Base-by-base conservation (phyloP, 2,888 invertebrate genomes). In the Cephus spinipes region DNA sequence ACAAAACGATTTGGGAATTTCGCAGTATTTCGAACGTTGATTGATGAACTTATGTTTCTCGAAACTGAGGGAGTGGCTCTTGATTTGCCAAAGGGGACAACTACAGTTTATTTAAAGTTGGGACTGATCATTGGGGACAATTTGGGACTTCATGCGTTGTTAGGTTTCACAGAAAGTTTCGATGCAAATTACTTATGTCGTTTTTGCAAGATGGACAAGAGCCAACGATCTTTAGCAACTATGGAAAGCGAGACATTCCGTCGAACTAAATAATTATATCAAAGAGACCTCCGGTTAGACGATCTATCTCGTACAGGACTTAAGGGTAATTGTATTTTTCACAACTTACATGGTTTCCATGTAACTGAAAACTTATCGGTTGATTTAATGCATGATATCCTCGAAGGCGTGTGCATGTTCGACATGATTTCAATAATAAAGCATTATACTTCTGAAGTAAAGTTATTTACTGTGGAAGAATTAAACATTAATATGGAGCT, bases 151-250 rank as follows among this genome's bases (percentile, higher is more conserved):
- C 77, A 81, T 78, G 78, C 76, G 6, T 79, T 83, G 12, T 73
- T 81, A 9, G 82, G 83, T 30, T 82, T 83, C 75, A 68, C 40
- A 3, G 82, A 83, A 77, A 75, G 76, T 71, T 83, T 82, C 12
- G 68, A 71, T 69, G 79, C 80, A 11, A 74, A 80, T 34, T 80
- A 76, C 32, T 68, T 78, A 15, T 83, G 82, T 68, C 76, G 81
- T 11, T 80, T 81, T 77, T 84, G 84, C 74, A 77, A 75, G 36
- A 78, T 81, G 75, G 73, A 78, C 68, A 79, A 76, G 68, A 15
- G 9, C 12, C 75, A 80, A 68, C 31, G 80, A 77, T 77, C 77
- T 32, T 55, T 81, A 15, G 80, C 80, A n/a, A 68, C 35, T 76
- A 35, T 69, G 30, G 79, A 78, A 69, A 35, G 68, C 55, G 35